These are phyloP conservation scores for Distichodus sexfasciatus DNA, from an alignment of 2,797 vertebrate species.

Conservation along the genomic window DNA sequence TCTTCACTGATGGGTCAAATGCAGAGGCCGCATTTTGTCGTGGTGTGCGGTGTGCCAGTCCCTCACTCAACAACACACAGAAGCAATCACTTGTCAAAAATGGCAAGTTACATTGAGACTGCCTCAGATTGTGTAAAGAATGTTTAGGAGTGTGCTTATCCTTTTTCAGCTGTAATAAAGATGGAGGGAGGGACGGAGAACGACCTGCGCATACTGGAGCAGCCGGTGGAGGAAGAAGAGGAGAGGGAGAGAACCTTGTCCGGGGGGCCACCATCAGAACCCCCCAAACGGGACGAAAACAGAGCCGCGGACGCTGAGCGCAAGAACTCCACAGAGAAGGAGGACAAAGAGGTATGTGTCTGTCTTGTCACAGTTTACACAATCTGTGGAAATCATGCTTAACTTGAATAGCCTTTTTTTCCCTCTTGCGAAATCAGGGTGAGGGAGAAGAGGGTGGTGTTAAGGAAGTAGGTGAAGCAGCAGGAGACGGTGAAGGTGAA, in stretches of 20 bases:
- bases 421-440: no score
- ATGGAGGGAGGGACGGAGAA: constrained; percentile 92
- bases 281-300: constrained; percentile 77
- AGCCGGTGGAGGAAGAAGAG: constrained; percentile 84
- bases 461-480: constrained; percentile 50
- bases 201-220: constrained; percentile 86
- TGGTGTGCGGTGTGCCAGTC: no score
- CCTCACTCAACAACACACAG: no score
- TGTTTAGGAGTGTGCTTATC: neutral
- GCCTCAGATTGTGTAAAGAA: no score
- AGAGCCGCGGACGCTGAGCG: constrained; percentile 64
- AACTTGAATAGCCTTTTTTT: no score
- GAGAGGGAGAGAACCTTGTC: constrained; percentile 69
- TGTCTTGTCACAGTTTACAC: no score
- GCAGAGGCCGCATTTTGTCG: no score
- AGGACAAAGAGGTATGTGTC: constrained; percentile 70
- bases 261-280: constrained; percentile 60
- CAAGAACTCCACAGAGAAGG: constrained; percentile 74
- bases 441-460: constrained; percentile 65
- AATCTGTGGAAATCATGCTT: no score
- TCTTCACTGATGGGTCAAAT: no score
- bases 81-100: no score
- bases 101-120: no score
- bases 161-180: constrained; percentile 84
- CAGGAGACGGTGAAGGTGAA: constrained; percentile 66